Percentiles rank a stretch among this genome's conserved stretches.
Conservation (phyloP, 2,797 vertebrate species). For the Amniataba percoides region DNA sequence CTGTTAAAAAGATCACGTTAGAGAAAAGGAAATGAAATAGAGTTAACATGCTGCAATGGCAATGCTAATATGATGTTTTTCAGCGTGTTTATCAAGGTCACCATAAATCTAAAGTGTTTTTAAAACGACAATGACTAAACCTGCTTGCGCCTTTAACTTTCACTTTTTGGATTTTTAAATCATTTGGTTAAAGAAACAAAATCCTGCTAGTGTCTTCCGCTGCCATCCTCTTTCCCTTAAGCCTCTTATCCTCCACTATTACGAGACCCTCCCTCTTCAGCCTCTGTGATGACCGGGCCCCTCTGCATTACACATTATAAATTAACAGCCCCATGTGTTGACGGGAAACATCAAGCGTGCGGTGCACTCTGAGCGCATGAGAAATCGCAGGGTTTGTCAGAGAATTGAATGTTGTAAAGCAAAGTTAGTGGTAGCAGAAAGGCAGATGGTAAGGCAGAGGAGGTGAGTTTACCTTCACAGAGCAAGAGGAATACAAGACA, state of each 20-base stretch:
- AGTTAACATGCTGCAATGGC: neutral
- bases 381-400: constrained; percentile 33
- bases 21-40: neutral
- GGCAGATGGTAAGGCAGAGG: constrained; percentile 62
- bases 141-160: neutral
- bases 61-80: no score
- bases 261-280: neutral
- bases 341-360: constrained; percentile 48
- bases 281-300: constrained; percentile 11
- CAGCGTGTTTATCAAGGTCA: no score
- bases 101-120: neutral
- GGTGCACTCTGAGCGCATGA: constrained; percentile 27
- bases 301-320: constrained; percentile 57
- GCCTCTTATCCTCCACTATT: neutral
- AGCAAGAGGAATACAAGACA: constrained; percentile 63
- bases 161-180: neutral
- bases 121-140: neutral
- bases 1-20: neutral
- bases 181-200: constrained; percentile 4
- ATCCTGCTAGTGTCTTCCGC: neutral
- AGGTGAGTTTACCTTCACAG: constrained; percentile 61
- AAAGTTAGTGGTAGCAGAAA: constrained; percentile 57
- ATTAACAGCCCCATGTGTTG: constrained; percentile 47
- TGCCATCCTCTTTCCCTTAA: neutral
- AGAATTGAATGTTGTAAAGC: constrained; percentile 50